Evolutionary conservation across 1,140 invertebrate genomes (phyloP), one percentile per base, ranked within the genome.

Genomic region (Zaprionus camerounensis): DNA sequence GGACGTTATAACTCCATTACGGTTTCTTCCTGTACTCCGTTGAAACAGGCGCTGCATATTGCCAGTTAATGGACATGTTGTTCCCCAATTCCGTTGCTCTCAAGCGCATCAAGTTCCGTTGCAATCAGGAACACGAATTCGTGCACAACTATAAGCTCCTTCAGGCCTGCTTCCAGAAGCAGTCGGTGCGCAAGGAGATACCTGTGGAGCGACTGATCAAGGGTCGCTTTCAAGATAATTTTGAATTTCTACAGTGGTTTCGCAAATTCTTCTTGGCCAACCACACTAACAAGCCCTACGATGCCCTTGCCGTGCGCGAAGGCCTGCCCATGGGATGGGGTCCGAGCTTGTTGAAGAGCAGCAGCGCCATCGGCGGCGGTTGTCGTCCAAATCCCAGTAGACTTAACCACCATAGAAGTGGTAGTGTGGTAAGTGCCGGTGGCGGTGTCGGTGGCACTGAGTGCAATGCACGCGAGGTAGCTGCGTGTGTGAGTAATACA

Each of bases 201-300:
- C 95, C 96, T 68, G 96, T 97, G 93, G 96, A 97, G 94, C 96
- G 94, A 93, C 94, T 97, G 93, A 96, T 98, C 82, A 98, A 98
- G 94, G 97, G 97, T 85, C 95, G 96, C 82, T 98, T 98, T 93
- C 97, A 98, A 95, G 98, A 99, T 94, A 99, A 99, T 94, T 99
- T 99, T 95, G 98, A 99, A 93, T 99, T 99, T 94, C 95, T 99
- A 74, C 98, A 99, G 94, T 99, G 98, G 98, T 99, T 99, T 94
- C 99, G 99, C 94, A 98, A 98, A 93, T 99, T 99, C 94, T 99
- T 98, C 94, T 98, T 99, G 94, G 97, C 97, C 73, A 78, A 78
- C 36, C 36, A 61, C 98, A 99, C 94, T 34, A 44, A 28, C 22
- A 56, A n/a, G 24, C 20, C 34, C 0, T 78, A 78, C 20, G 34